Base-by-base conservation (phyloP, 2,888 invertebrate genomes). In the Himalopsyche japonica region DNA sequence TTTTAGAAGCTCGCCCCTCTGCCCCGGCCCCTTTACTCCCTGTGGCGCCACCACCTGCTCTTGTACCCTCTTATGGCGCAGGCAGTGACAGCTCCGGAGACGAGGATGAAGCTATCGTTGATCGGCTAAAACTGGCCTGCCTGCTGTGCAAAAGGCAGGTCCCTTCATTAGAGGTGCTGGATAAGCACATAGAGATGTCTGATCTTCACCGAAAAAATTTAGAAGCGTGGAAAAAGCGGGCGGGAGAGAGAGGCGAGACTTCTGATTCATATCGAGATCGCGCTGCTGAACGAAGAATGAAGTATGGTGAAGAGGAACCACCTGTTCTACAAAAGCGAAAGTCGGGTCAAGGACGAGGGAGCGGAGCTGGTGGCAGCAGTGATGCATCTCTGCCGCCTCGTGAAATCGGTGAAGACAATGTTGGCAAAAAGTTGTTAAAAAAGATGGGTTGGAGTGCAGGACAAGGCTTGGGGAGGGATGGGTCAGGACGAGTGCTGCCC, bases 381-480 rank as follows among this genome's bases (percentile, higher is more conserved):
- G 27, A 27, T 43, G 90, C 0, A 18, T 81, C 77, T 90, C 90
- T 20, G 91, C 92, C 0, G 94, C 90, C 93, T 96, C 85, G 79
- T 24, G 87, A 84, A 37, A 93, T 98, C 88, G 93, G 97, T 88
- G 95, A 96, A 0, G 98, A 97, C 88, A 98, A 98, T 88, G 97
- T 99, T 85, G 99, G 99, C 8, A 99, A 97, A 89, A 96, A 97
- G 89, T 93, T 99, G 90, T 90, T 99, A 87, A 98, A 99, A 90
- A 98, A 98, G 91, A 99, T 99, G 99, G 99, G 99, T 5, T 99
- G 99, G 99, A 96, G 96, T 7, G 98, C 98, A 89, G 99, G 99
- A 0, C 95, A 97, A 92, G 99, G 99, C 0, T 92, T 99, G 30
- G 99, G 99, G 0, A 97, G 97, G 89, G 94, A 95, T 82, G 98